Evolutionary conservation across 2,797 vertebrate species (phyloP).

Genomic region (Helicolenus hilgendorfi): DNA sequence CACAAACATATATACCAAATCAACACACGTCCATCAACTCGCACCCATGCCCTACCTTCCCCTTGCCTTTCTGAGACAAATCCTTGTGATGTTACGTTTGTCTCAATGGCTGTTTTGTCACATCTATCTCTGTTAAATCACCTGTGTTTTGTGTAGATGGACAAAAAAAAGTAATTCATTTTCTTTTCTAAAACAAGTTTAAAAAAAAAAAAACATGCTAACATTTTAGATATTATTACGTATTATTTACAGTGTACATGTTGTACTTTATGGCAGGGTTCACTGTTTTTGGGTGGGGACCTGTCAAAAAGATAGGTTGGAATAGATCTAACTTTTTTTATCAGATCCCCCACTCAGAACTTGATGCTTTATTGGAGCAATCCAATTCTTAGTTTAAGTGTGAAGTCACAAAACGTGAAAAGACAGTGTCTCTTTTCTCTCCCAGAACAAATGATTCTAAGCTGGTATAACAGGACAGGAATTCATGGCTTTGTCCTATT

Average conservation of each 20-base stretch:
- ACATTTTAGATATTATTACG: background rate
- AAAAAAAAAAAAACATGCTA: background rate
- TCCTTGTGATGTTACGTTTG: background rate
- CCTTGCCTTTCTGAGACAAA: background rate
- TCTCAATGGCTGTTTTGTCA: background rate
- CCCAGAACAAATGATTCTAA: conserved; percentile 68
- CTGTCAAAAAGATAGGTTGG: background rate
- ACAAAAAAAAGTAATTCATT: background rate
- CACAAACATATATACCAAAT: background rate
- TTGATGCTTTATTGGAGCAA: background rate
- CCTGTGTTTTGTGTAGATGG: background rate
- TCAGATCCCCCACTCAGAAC: background rate
- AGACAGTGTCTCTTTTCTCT: conserved; percentile 10
- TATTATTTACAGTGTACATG: background rate
- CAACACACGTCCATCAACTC: background rate
- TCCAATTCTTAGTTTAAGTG: background rate
- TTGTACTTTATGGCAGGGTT: background rate
- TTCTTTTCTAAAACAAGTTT: background rate
- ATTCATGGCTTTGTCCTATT: conserved; percentile 64
- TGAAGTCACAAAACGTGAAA: background rate
- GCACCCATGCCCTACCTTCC: background rate
- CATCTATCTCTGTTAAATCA: background rate
- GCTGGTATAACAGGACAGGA: conserved; percentile 65
- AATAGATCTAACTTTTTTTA: background rate
- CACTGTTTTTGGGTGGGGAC: background rate